These are phyloP conservation scores for Volucella inanis DNA, from an alignment of 2,888 invertebrate species.

Conservation along the genomic window DNA sequence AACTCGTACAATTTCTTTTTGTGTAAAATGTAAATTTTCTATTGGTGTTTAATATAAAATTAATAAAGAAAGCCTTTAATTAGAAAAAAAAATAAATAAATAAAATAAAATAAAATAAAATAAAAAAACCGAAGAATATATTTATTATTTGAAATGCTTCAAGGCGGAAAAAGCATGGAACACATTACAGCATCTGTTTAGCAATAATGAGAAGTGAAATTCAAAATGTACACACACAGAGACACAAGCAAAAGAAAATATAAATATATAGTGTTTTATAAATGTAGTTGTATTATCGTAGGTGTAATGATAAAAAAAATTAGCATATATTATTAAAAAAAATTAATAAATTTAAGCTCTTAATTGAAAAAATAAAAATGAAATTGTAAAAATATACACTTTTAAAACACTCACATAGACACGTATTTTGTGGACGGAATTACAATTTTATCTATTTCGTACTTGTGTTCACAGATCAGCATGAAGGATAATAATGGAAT, in stretches of 20 bases:
- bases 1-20: conserved; percentile 67
- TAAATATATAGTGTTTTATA: conserved; percentile 74
- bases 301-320: conserved; percentile 69
- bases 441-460: conserved; percentile 69
- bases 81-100: conserved; percentile 29
- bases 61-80: conserved; percentile 41
- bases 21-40: conserved; percentile 57
- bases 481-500: conserved; percentile 59
- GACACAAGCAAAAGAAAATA: conserved; percentile 61
- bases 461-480: conserved; percentile 69
- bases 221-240: conserved; percentile 49
- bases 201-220: conserved; percentile 59
- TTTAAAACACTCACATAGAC: conserved; percentile 76
- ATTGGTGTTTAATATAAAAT: conserved; percentile 64
- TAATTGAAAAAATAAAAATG: conserved; percentile 62
- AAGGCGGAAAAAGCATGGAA: conserved; percentile 43
- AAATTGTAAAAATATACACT: conserved; percentile 77
- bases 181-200: conserved; percentile 62
- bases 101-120: conserved; percentile 21
- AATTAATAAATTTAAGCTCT: conserved; percentile 67
- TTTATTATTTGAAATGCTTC: conserved; percentile 52
- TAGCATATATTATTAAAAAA: conserved; percentile 66
- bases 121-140: conserved; percentile 20
- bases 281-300: conserved; percentile 75
- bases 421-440: conserved; percentile 66